Conservation (phyloP, 2,113 vertebrate genomes). For the Rissa tridactyla region DNA sequence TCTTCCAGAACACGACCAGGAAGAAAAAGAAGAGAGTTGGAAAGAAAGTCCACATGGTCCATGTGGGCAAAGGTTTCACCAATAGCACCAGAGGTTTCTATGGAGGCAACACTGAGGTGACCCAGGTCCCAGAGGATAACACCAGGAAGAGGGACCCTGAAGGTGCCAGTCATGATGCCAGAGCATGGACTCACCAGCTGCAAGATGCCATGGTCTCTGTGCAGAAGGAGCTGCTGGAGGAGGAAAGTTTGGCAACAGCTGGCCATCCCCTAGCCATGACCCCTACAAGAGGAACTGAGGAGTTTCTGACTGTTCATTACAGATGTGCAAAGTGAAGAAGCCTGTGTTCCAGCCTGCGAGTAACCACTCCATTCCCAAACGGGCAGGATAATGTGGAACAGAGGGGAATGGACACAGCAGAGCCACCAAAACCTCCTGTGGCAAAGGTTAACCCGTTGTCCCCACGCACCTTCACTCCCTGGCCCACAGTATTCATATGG, state of each 20-base stretch:
- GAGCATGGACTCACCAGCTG: neutral
- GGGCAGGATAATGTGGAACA: neutral
- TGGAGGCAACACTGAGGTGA: conserved; percentile 32
- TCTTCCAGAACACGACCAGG: conserved; percentile 48
- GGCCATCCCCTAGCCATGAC: neutral
- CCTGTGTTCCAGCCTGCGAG: neutral
- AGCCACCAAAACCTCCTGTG: neutral
- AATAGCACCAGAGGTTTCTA: conserved; percentile 18
- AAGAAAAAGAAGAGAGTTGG: conserved; percentile 46
- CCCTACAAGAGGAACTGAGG: neutral
- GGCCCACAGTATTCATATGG: neutral
- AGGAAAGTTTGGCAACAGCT: neutral
- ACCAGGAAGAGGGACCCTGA: neutral
- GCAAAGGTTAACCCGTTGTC: neutral
- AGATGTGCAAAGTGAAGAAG: neutral
- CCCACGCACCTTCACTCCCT: neutral
- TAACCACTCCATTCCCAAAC: neutral
- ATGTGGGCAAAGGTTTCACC: neutral
- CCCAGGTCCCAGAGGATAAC: conserved; percentile 29
- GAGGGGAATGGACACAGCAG: neutral
- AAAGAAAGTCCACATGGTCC: conserved; percentile 46
- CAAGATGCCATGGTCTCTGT: neutral
- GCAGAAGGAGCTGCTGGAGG: neutral
- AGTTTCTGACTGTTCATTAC: neutral
- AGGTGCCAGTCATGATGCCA: neutral